phyloP scores from a whole-genome alignment of 2,797 vertebrate species.

The Heliangelus exortis region DNA sequence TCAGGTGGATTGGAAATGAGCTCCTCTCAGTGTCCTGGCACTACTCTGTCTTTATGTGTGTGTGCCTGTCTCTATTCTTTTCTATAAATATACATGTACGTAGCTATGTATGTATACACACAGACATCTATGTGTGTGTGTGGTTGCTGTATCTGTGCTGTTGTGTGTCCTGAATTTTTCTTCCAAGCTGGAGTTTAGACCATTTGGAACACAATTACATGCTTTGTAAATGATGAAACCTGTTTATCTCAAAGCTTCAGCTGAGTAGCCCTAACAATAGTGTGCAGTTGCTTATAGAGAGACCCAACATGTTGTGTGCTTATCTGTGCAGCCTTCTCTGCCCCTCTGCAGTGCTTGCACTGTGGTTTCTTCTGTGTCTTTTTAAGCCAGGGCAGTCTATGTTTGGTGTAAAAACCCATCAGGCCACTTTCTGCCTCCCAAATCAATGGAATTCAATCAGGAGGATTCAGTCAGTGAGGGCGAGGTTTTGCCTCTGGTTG shows the following conservation, averaged over 20 bases:
- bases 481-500: background rate
- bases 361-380: background rate
- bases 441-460: background rate
- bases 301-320: background rate
- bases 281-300: background rate
- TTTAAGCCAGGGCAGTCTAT: background rate
- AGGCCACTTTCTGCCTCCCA: background rate
- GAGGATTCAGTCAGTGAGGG: background rate
- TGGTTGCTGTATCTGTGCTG: rapidly evolving
- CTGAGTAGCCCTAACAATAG: background rate
- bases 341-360: background rate
- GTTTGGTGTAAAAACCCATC: background rate
- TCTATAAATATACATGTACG: no score
- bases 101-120: no score
- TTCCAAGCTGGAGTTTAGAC: background rate
- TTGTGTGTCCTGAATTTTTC: background rate
- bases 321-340: background rate
- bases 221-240: background rate
- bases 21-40: background rate
- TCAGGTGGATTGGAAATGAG: background rate
- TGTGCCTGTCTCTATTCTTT: background rate
- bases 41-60: background rate
- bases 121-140: background rate
- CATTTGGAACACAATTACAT: background rate
- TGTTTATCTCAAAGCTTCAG: background rate